Conservation (phyloP, 2,113 vertebrate species). For the Tylochromis polylepis region DNA sequence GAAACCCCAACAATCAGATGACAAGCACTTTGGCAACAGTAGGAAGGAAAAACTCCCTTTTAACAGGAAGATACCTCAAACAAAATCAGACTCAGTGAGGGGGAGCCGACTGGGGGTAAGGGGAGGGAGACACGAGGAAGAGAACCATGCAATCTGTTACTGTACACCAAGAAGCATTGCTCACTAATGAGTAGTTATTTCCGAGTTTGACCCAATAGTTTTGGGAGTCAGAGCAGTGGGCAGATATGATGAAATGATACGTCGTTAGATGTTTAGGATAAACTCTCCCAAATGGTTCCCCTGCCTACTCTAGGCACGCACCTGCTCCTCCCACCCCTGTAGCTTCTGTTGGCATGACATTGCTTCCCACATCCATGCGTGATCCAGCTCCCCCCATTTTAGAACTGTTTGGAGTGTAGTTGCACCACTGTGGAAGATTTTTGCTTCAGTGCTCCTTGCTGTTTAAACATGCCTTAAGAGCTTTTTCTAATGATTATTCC, state of each 20-base stretch:
- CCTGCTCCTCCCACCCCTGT: neutral
- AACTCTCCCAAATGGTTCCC: neutral
- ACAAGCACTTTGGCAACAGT: neutral
- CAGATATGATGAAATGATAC: neutral
- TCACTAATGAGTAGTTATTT: neutral
- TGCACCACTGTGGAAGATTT: too few relatives aligned
- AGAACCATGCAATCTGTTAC: neutral
- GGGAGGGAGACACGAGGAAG: neutral
- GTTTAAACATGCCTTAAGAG: neutral
- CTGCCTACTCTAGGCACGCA: neutral
- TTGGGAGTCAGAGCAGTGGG: neutral
- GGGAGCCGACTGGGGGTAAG: neutral
- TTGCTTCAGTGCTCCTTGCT: neutral
- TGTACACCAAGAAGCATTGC: neutral
- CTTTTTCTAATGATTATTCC: neutral
- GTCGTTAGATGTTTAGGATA: neutral
- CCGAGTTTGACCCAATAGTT: neutral
- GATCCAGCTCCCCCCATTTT: neutral
- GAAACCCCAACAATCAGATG: neutral
- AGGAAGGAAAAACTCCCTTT: neutral
- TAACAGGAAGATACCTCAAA: neutral
- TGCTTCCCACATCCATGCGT: neutral
- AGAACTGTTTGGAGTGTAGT: neutral
- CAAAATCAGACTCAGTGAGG: neutral
- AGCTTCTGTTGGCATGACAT: neutral